phyloP scores from a whole-genome alignment of 2,113 vertebrate species.

The Dinomys branickii region DNA sequence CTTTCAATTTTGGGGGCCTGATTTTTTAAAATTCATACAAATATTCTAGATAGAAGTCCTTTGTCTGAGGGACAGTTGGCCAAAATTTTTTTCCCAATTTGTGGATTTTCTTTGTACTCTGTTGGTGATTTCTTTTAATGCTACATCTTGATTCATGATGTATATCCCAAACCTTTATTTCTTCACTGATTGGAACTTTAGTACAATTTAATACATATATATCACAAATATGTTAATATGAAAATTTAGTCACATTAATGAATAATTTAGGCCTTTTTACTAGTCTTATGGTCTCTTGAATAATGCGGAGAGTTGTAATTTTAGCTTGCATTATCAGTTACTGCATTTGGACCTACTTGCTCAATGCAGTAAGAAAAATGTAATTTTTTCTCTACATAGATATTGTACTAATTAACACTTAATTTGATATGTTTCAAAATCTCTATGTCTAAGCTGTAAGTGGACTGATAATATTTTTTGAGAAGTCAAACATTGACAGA shows the following conservation, averaged over 20 bases:
- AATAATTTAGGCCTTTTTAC: background rate
- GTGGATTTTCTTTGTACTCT: too few species aligned
- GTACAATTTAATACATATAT: background rate
- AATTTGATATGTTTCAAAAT: constrained; percentile 52
- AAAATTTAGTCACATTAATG: constrained; percentile 33
- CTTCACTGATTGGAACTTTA: constrained; percentile 32
- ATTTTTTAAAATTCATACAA: too few species aligned
- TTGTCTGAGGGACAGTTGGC: too few species aligned
- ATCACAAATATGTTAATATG: background rate
- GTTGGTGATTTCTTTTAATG: too few species aligned
- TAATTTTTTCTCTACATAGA: constrained; percentile 43
- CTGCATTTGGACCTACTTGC: constrained; percentile 32
- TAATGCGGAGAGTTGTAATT: constrained; percentile 33
- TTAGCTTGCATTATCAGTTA: background rate
- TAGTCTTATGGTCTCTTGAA: background rate
- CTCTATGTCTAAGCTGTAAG: constrained; percentile 47
- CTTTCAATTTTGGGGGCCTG: too few species aligned
- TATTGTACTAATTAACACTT: constrained; percentile 2
- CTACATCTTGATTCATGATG: background rate
- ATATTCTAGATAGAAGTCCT: too few species aligned
- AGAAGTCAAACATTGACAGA: constrained; percentile 53
- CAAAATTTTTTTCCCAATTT: too few species aligned
- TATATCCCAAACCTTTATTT: constrained; percentile 50
- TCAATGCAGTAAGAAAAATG: constrained; percentile 5
- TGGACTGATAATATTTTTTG: constrained; percentile 33